Evolutionary conservation across 2,797 vertebrate genomes (phyloP), one percentile per base, ranked within the genome.

Genomic region (Neosilurus mollespiculum): DNA sequence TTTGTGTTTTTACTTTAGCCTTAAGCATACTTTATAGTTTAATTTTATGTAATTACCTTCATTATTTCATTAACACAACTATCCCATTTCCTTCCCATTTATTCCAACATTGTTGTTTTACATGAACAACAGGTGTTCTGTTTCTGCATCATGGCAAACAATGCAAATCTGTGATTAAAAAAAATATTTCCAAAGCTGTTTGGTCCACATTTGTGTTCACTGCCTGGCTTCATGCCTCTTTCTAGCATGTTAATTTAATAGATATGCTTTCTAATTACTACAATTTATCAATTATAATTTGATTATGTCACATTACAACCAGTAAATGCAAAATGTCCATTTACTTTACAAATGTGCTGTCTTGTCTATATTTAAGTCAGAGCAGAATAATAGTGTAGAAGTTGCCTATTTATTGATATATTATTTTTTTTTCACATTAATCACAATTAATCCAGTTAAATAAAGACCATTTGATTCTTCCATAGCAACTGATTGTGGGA

Each of bases 381-480:
- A 66, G 83, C 89, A 83, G 18, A 79, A 43, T 51, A 77, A 83
- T 87, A 53, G 78, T 84, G 7, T 34, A 86, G 43, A 83, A 82
- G 72, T 87, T 84, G 71, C 78, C 81, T 88, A 69, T 88, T 94
- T 76, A 73, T 93, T 94, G 85, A 93, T 88, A 90, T 89, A 92
- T 95, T 91, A 95, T 96, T 94, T 93, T 90, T 95, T 93, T 95
- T 95, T 93, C 95, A 90, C 87, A 93, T 95, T 95, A 96, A 96
- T 98, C 94, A 94, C 92, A 88, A 90, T 92, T 93, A 95, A 95
- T 94, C 93, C 93, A 93, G 93, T 95, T 95, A 96, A 95, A 96
- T 95, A 95, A 91, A 94, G 91, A 90, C 93, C 90, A 94, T 96
- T 96, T 95, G 92, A 95, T 96, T 95, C 95, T 91, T 95, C 94